A percentile compares a stretch with the other conserved stretches of the same genome.
Evolutionary conservation across 2,888 invertebrate genomes (phyloP).

Genomic region (Reticulitermes lucifugus): DNA sequence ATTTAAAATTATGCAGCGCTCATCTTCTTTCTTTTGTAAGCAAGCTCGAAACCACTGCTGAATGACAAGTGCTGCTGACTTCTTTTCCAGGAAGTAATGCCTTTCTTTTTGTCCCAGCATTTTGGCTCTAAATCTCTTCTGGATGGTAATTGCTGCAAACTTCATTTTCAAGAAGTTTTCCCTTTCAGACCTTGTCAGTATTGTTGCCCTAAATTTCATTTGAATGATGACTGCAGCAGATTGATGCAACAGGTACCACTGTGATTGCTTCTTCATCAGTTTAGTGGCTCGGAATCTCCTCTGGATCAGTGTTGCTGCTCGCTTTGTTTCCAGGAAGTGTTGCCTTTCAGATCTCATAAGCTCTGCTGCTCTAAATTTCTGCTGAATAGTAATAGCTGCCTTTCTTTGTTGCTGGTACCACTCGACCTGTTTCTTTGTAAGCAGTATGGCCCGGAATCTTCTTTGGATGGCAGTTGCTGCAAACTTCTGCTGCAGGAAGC

Average conservation of each 20-base stretch:
- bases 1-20: slow-evolving; percentile 25
- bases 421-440: background rate
- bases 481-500: background rate
- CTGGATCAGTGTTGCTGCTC: background rate
- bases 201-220: slow-evolving; percentile 12
- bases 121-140: slow-evolving; percentile 44
- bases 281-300: background rate
- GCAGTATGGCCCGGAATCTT: background rate
- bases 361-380: background rate
- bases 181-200: background rate
- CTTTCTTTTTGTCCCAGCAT: slow-evolving; percentile 44
- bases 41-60: slow-evolving; percentile 55
- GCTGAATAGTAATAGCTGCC: background rate
- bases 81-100: slow-evolving; percentile 24
- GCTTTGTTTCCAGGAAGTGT: background rate
- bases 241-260: background rate
- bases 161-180: slow-evolving; percentile 55
- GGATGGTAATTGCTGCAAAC: background rate
- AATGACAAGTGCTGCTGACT: slow-evolving; percentile 11
- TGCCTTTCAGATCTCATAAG: background rate
- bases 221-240: slow-evolving; percentile 32
- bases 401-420: background rate
- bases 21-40: slow-evolving; percentile 17
- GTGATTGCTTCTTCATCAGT: background rate
- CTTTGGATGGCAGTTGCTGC: background rate